These are phyloP conservation scores for Hydropsyche tenuis DNA, from an alignment of 1,140 invertebrate species.

Conservation along the genomic window DNA sequence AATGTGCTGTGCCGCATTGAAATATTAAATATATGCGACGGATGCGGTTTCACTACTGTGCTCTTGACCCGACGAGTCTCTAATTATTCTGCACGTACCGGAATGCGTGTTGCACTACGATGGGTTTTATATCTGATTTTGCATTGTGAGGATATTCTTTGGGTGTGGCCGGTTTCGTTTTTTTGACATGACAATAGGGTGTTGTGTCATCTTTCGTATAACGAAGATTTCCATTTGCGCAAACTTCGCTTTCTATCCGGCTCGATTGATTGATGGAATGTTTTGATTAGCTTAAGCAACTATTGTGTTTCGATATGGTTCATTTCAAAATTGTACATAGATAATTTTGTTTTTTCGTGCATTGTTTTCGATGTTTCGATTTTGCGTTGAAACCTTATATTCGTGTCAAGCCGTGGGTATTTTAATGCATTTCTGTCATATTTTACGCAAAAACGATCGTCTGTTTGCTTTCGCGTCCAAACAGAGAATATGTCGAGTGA, in stretches of 20 bases:
- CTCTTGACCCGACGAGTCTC: slow-evolving; percentile 22
- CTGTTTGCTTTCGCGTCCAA: background rate
- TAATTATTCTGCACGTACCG: background rate
- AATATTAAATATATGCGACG: slow-evolving; percentile 8
- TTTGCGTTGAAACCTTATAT: background rate
- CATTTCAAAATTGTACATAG: no score
- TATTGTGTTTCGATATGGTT: no score
- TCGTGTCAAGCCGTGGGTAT: slow-evolving; percentile 5
- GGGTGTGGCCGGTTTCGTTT: no score
- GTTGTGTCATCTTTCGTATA: no score
- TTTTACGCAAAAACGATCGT: slow-evolving; percentile 17
- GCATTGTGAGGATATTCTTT: no score
- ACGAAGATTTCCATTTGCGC: no score
- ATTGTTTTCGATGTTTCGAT: background rate
- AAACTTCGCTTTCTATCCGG: no score
- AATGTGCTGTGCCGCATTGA: background rate
- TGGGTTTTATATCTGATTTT: no score
- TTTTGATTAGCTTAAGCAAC: no score
- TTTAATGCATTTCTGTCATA: slow-evolving; percentile 24
- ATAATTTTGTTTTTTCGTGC: background rate
- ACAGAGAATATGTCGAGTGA: slow-evolving; percentile 9
- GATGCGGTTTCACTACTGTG: background rate
- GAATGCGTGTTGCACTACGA: no score
- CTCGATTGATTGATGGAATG: no score
- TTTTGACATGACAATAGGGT: no score